Evolutionary conservation across 2,113 vertebrate species (phyloP).

Genomic region (Chiloscyllium plagiosum): DNA sequence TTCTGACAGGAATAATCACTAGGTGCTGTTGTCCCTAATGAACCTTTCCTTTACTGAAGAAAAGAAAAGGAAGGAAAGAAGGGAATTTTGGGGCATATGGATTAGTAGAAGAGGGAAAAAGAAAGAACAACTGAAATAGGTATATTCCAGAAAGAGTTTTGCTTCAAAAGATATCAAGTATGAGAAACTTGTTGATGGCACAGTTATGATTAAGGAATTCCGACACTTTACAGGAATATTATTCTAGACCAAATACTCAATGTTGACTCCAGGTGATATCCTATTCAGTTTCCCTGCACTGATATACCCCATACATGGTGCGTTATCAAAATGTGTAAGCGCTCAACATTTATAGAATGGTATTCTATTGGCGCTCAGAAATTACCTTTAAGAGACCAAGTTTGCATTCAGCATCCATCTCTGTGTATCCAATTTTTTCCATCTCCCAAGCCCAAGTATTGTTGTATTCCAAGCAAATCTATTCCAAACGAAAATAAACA

Average conservation of each 20-base stretch:
- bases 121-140: background rate
- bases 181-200: background rate
- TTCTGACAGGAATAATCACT: background rate
- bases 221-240: background rate
- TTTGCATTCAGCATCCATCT: conserved; percentile 92
- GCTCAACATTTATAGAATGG: conserved; percentile 40
- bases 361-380: background rate
- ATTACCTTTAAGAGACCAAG: conserved; percentile 87
- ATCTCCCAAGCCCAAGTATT: conserved; percentile 97
- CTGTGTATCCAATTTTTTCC: conserved; percentile 92
- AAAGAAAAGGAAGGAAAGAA: background rate
- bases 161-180: background rate
- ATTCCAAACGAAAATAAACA: conserved; percentile 40
- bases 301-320: background rate
- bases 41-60: background rate
- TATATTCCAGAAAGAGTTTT: background rate
- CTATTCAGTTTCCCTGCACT: background rate
- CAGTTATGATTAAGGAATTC: background rate
- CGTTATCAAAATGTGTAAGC: background rate
- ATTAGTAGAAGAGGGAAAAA: background rate
- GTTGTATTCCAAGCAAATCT: conserved; percentile 96
- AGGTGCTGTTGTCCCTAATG: background rate
- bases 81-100: background rate
- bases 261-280: background rate
- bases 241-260: background rate